A percentile compares a stretch with the other conserved stretches of the same genome.
phyloP scores from a whole-genome alignment of 2,113 vertebrate species.

The Leptocoma aspasia region DNA sequence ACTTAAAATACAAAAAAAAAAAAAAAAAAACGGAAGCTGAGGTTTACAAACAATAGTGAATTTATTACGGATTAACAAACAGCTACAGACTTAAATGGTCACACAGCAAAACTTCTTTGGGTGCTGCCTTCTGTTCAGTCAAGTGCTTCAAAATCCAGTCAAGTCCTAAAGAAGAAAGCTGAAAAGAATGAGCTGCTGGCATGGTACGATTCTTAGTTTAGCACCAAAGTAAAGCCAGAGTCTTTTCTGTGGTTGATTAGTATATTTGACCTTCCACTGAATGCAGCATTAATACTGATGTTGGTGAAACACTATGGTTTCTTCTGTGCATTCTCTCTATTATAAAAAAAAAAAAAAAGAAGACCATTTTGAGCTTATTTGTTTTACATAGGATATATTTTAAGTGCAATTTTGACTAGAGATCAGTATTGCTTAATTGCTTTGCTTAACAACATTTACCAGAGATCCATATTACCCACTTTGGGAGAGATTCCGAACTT shows the following conservation, averaged over 20 bases:
- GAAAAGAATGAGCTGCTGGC: background rate
- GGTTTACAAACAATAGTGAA: conserved; percentile 29
- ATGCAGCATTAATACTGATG: background rate
- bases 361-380: background rate
- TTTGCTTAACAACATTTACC: background rate
- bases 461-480: background rate
- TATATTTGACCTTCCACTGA: background rate
- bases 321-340: background rate
- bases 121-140: background rate
- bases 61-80: conserved; percentile 9
- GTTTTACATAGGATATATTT: background rate
- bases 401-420: background rate
- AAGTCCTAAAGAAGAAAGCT: background rate
- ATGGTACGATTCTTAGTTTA: background rate
- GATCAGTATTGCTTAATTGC: background rate
- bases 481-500: background rate
- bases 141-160: conserved; percentile 15
- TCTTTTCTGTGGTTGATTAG: background rate
- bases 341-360: background rate
- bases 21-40: background rate
- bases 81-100: background rate
- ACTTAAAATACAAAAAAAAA: background rate
- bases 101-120: background rate
- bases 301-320: background rate
- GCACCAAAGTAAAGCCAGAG: background rate